These are phyloP conservation scores for Apis dorsata DNA, from an alignment of 1,140 invertebrate species.

Conservation along the genomic window DNA sequence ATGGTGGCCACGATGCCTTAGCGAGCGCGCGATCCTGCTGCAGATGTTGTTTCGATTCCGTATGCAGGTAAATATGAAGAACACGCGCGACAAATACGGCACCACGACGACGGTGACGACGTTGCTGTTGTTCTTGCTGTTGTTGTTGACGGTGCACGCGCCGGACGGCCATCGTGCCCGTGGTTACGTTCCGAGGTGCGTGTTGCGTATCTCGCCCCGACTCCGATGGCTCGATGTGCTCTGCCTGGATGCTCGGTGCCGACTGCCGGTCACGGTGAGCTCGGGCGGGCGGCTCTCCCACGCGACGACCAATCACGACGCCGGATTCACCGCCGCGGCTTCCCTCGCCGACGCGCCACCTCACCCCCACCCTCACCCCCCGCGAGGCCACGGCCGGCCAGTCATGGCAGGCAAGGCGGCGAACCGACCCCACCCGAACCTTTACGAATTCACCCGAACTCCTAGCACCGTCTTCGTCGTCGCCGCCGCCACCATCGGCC, in stretches of 20 bases:
- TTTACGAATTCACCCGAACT: slow-evolving; percentile 57
- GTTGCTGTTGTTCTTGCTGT: slow-evolving; percentile 45
- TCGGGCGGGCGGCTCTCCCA: slow-evolving; percentile 79
- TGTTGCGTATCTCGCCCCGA: slow-evolving; percentile 53
- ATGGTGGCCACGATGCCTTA: slow-evolving; percentile 57
- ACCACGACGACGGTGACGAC: slow-evolving; percentile 55
- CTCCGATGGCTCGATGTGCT: slow-evolving; percentile 58
- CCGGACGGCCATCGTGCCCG: slow-evolving; percentile 67
- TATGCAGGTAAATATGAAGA: slow-evolving; percentile 21
- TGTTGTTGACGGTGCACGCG: slow-evolving; percentile 62
- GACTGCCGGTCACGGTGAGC: slow-evolving; percentile 72
- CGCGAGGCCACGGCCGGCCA: slow-evolving; percentile 57
- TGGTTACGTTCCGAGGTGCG: slow-evolving; percentile 50
- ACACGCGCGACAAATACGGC: slow-evolving; percentile 34
- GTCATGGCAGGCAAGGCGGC: slow-evolving; percentile 75
- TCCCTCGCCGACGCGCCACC: slow-evolving; percentile 62
- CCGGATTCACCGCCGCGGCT: slow-evolving; percentile 64
- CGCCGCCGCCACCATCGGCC: not conserved
- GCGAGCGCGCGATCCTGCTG: slow-evolving; percentile 45
- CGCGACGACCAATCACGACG: slow-evolving; percentile 77
- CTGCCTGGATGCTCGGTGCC: slow-evolving; percentile 75
- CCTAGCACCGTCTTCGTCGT: not conserved
- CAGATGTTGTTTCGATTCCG: slow-evolving; percentile 51
- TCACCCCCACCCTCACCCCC: slow-evolving; percentile 55
- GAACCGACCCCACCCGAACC: slow-evolving; percentile 65